Conservation (phyloP, 2,113 vertebrate species). For the Pterophyllum scalare region DNA sequence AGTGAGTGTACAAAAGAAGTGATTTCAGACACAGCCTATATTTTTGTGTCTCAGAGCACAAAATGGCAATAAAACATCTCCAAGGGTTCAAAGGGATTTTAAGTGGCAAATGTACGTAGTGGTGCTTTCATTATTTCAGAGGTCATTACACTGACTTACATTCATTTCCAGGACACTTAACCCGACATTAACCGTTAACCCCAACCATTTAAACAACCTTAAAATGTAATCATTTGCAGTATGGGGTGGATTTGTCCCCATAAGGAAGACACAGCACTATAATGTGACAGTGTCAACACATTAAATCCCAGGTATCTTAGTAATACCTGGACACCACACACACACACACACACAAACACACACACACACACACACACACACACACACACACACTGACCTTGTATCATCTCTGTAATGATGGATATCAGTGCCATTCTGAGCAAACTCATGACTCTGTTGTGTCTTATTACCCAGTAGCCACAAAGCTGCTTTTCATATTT, state of each 20-base stretch:
- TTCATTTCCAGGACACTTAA: background rate
- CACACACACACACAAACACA: too few species aligned
- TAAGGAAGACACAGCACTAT: background rate
- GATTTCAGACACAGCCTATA: background rate
- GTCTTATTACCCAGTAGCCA: constrained; percentile 15
- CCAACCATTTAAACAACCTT: background rate
- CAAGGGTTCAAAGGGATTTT: background rate
- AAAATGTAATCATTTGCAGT: background rate
- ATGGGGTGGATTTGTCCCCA: background rate
- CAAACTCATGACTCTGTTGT: constrained; percentile 15
- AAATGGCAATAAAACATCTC: background rate
- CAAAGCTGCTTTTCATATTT: constrained; percentile 9
- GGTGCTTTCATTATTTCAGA: background rate
- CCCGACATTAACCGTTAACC: background rate
- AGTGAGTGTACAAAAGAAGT: background rate
- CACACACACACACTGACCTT: background rate
- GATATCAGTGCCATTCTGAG: background rate
- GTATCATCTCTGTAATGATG: background rate
- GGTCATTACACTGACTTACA: background rate
- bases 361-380: too few species aligned
- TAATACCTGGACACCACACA: too few species aligned
- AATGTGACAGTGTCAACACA: too few species aligned
- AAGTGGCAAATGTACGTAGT: background rate
- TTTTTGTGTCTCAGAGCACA: background rate
- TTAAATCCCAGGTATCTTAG: too few species aligned